Evolutionary conservation across 2,113 vertebrate genomes (phyloP), one percentile per base, ranked within the genome.

Genomic region (Oenanthe oenanthe): DNA sequence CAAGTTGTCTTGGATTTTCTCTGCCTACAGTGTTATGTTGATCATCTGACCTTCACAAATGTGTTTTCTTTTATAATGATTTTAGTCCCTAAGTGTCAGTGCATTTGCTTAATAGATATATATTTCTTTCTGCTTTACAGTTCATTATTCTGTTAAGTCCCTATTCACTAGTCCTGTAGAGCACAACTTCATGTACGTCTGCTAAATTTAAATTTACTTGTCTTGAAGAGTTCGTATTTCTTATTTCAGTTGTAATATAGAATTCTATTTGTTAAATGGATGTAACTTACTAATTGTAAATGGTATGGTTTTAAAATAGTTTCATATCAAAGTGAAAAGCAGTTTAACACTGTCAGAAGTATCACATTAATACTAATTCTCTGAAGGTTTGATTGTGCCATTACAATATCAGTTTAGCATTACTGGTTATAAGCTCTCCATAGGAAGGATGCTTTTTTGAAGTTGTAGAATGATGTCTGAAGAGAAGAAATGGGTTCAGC

Each of bases 1-100:
- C 43, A 80, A 31, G 78, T 83, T 88, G 48, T 60, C 67, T 85
- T 96, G 34, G 54, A 43, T 89, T 92, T 93, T 93, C 54, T 83
- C 47, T 90, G 29, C 54, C 50, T 80, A 11, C 43, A 40, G 50
- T 60, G 16, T 62, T 80, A 51, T 40, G 34, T 70, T 54, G 28
- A 67, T 77, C 71, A 67, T 86, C 42, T 84, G 88, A 86, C 47
- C 38, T 84, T 88, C 82, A 93, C 21, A 74, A 63, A 74, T 63
- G 14, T 90, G 42, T 84, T 95, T 96, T 92, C 54, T 83, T 85
- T 85, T 67, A 74, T 16, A 28, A 3, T 74, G 6, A 51, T 67
- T 91, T 91, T 80, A 31, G 53, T 80, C 43, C 5, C 1, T 62
- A 65, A 76, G 74, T 85, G 75, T 93, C 26, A 77, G 32, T 83